Conservation (phyloP, 1,140 invertebrate species). For the Venturia canescens region DNA sequence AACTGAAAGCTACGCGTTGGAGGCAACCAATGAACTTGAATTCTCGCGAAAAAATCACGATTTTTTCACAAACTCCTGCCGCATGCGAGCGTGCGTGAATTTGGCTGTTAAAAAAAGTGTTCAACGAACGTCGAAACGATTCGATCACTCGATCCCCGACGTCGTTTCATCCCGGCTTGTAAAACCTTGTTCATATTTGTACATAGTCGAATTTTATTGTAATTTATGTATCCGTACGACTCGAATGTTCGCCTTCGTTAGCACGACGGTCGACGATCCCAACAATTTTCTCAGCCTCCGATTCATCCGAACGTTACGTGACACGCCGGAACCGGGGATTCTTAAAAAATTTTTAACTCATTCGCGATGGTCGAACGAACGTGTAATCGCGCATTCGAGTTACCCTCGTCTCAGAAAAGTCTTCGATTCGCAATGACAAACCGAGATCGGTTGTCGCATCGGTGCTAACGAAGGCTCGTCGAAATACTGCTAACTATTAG, state of each 20-base stretch:
- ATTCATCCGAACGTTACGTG: too few species aligned
- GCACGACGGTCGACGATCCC: conserved; percentile 20
- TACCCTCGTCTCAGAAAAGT: too few species aligned
- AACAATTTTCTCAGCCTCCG: not conserved
- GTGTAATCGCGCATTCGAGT: too few species aligned
- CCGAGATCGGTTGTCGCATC: not conserved
- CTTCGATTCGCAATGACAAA: not conserved
- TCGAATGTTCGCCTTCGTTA: conserved; percentile 43
- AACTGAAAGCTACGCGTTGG: too few species aligned
- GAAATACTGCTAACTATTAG: conserved; percentile 60
- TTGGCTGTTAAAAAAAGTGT: not conserved
- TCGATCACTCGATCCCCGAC: conserved; percentile 18
- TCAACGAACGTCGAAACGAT: conserved; percentile 25
- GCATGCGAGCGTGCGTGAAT: not conserved
- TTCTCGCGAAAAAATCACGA: not conserved
- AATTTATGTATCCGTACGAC: conserved; percentile 51
- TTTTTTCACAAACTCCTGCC: not conserved
- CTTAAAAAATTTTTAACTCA: too few species aligned
- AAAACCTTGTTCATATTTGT: conserved; percentile 73
- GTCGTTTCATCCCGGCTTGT: conserved; percentile 58
- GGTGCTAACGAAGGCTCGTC: conserved; percentile 51
- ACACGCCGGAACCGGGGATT: too few species aligned
- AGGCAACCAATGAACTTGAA: too few species aligned
- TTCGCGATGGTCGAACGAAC: too few species aligned
- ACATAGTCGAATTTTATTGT: conserved; percentile 68